Percentiles rank a stretch among this genome's conserved stretches.
Evolutionary conservation across 1,140 invertebrate species (phyloP).

Genomic region (Drosophila ambigua): DNA sequence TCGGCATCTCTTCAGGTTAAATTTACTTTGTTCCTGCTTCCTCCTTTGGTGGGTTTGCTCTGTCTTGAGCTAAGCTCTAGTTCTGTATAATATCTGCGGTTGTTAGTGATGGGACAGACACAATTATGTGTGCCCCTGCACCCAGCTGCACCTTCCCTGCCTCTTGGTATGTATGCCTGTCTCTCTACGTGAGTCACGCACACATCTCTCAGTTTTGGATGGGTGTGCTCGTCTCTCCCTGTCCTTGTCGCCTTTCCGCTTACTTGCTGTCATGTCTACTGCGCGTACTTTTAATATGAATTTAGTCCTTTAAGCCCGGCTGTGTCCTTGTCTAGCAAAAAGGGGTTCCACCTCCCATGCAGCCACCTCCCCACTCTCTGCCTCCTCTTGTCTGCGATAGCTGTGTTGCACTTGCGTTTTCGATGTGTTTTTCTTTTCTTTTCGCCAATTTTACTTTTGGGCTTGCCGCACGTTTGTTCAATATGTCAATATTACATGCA

Average conservation of each 20-base stretch:
- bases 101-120: too few species aligned
- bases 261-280: conserved; percentile 63
- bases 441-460: conserved; percentile 62
- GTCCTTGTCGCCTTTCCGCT: conserved; percentile 23
- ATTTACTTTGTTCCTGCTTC: too few species aligned
- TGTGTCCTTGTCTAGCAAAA: conserved; percentile 33
- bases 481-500: conserved; percentile 81
- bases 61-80: too few species aligned
- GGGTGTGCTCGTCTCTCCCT: conserved; percentile 4
- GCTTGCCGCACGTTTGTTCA: conserved; percentile 73
- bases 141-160: background rate
- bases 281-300: conserved; percentile 81
- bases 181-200: conserved; percentile 1
- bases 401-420: conserved; percentile 70
- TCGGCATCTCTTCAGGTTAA: too few species aligned
- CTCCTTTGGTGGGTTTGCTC: too few species aligned
- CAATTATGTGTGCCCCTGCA: too few species aligned
- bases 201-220: background rate
- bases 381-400: conserved; percentile 10
- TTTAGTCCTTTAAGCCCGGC: conserved; percentile 77
- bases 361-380: background rate
- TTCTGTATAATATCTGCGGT: too few species aligned
- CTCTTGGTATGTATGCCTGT: background rate
- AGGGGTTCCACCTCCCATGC: background rate
- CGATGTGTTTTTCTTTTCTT: conserved; percentile 40